Percentiles rank a stretch among this genome's conserved stretches.
Evolutionary conservation across 2,888 invertebrate genomes (phyloP).

Genomic region (Ophioninae sp.): DNA sequence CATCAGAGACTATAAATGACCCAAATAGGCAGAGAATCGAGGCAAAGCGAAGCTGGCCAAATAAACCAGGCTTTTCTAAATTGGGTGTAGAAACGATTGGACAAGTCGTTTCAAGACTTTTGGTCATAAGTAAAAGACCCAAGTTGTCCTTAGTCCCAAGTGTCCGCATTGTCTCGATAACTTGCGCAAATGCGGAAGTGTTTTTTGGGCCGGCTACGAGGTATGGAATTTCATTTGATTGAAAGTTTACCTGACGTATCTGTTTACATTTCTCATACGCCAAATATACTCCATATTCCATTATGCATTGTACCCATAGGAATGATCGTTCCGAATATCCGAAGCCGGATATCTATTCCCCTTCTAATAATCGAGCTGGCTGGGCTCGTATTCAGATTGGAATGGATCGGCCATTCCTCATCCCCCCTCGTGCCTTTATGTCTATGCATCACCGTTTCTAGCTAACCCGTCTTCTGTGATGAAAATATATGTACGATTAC

Average conservation of each 20-base stretch:
- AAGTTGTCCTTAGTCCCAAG: neutral
- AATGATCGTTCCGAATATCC: constrained; percentile 35
- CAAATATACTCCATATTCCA: constrained; percentile 34
- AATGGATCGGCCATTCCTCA: constrained; percentile 24
- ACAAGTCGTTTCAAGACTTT: neutral
- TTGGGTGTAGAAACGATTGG: neutral
- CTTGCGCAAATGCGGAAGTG: too few relatives aligned
- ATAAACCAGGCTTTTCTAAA: neutral
- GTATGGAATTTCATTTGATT: neutral
- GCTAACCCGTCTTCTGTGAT: neutral
- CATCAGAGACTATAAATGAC: neutral
- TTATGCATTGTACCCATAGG: constrained; percentile 15
- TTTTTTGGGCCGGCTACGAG: neutral
- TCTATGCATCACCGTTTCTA: constrained; percentile 3
- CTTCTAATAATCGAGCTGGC: constrained; percentile 44
- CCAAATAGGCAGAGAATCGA: neutral
- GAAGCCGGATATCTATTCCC: constrained; percentile 45
- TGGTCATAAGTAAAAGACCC: neutral
- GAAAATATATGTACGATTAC: neutral
- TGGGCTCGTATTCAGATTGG: constrained; percentile 20
- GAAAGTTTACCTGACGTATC: constrained; percentile 5
- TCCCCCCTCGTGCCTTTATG: neutral
- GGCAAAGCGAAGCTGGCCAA: neutral
- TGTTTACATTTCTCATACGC: constrained; percentile 27
- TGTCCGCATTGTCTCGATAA: neutral